Evolutionary conservation across 2,888 invertebrate genomes (phyloP).

Genomic region (Lypha dubia): DNA sequence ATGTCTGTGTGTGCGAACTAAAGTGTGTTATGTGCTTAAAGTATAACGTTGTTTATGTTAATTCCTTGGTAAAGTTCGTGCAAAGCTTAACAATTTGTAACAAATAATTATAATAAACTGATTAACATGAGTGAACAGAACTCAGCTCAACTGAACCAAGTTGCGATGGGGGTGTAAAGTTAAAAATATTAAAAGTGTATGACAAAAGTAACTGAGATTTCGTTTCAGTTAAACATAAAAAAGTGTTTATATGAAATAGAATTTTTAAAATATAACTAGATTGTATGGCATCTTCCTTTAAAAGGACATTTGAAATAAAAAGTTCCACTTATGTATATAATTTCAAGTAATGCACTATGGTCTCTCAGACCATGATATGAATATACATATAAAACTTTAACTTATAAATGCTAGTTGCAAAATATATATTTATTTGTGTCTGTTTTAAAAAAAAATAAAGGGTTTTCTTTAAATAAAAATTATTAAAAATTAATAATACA

Average conservation of each 20-base stretch:
- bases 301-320: background rate
- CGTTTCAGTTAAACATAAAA: background rate
- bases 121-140: constrained; percentile 82
- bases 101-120: constrained; percentile 84
- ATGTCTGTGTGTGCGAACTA: background rate
- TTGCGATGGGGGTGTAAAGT: constrained; percentile 28
- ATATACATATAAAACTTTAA: too few relatives aligned
- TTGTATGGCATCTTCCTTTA: background rate
- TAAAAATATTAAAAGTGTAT: constrained; percentile 3
- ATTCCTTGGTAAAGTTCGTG: constrained; percentile 69
- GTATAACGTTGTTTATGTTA: constrained; percentile 71
- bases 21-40: constrained; percentile 42
- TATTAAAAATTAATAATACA: too few relatives aligned
- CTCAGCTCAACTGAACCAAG: constrained; percentile 51
- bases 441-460: too few relatives aligned
- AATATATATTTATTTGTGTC: too few relatives aligned
- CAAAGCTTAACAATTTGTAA: constrained; percentile 79
- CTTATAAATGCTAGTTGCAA: too few relatives aligned
- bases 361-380: too few relatives aligned
- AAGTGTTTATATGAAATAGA: too few relatives aligned
- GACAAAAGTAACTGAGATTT: constrained; percentile 18
- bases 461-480: too few relatives aligned
- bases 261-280: too few relatives aligned
- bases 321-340: too few relatives aligned
- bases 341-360: too few relatives aligned